phyloP scores from a whole-genome alignment of 2,888 invertebrate genomes.

The Agrochola macilenta region DNA sequence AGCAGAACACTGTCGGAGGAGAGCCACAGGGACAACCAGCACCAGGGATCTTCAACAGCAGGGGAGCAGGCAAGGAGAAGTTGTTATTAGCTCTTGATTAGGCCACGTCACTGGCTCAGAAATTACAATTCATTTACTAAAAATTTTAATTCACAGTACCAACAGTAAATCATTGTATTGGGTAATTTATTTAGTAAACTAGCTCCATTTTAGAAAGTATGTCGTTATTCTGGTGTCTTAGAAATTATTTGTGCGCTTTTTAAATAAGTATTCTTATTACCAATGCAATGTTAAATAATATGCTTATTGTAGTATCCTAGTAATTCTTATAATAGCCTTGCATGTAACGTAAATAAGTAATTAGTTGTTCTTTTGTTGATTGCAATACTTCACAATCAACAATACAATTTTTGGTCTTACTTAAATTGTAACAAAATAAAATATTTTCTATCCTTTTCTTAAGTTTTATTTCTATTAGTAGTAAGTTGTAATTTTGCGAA shows the following conservation, averaged over 20 bases:
- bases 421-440: slow-evolving; percentile 46
- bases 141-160: slow-evolving; percentile 6
- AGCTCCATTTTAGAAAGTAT: slow-evolving; percentile 10
- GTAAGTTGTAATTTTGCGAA: slow-evolving; percentile 48
- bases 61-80: slow-evolving; percentile 88
- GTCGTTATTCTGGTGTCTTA: slow-evolving; percentile 11
- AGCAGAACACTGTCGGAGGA: slow-evolving; percentile 81
- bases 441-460: slow-evolving; percentile 29
- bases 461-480: slow-evolving; percentile 49
- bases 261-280: not conserved
- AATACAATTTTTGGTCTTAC: slow-evolving; percentile 18
- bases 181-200: not conserved
- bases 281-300: slow-evolving; percentile 28
- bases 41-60: slow-evolving; percentile 86
- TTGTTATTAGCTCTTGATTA: slow-evolving; percentile 60
- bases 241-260: slow-evolving; percentile 7
- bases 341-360: slow-evolving; percentile 15
- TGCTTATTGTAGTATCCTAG: slow-evolving; percentile 15
- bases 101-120: slow-evolving; percentile 9
- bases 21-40: slow-evolving; percentile 84
- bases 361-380: slow-evolving; percentile 18
- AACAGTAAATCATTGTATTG: slow-evolving; percentile 7
- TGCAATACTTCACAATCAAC: slow-evolving; percentile 16
- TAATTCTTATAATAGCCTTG: slow-evolving; percentile 21
- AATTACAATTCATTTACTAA: not conserved